A percentile compares a stretch with the other conserved stretches of the same genome.
Evolutionary conservation across 2,113 vertebrate species (phyloP).

Genomic region (Furnarius figulus): DNA sequence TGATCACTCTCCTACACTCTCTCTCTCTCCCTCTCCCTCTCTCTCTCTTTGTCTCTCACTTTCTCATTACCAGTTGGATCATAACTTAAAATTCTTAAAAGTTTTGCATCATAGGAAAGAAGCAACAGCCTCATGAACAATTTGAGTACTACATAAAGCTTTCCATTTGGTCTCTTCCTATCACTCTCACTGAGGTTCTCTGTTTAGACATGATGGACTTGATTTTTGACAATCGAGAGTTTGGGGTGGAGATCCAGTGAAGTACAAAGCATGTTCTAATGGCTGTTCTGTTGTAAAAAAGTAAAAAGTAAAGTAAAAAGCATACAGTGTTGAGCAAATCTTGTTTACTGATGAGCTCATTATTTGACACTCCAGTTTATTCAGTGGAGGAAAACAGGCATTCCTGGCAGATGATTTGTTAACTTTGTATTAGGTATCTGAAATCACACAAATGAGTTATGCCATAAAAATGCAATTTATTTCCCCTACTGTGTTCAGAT

Average conservation of each 20-base stretch:
- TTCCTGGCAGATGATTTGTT: neutral
- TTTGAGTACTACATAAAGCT: neutral
- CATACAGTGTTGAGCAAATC: neutral
- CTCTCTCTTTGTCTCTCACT: neutral
- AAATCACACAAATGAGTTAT: neutral
- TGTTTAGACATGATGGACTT: neutral
- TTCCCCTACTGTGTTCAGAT: neutral
- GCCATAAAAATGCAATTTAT: neutral
- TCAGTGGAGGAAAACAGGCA: neutral
- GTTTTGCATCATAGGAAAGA: neutral
- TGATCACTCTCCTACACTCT: neutral
- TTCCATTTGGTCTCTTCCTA: neutral
- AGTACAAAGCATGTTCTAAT: neutral
- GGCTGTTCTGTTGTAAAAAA: neutral
- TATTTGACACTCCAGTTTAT: neutral
- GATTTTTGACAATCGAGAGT: neutral
- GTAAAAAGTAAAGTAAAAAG: neutral
- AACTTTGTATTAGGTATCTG: neutral
- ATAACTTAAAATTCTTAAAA: neutral
- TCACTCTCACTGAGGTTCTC: neutral
- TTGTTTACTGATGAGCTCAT: neutral
- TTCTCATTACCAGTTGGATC: neutral
- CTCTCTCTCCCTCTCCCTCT: neutral
- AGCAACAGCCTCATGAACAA: neutral
- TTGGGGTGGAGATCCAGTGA: neutral